Evolutionary conservation across 2,113 vertebrate genomes (phyloP), one percentile per base, ranked within the genome.

Genomic region (Gambusia holbrooki): DNA sequence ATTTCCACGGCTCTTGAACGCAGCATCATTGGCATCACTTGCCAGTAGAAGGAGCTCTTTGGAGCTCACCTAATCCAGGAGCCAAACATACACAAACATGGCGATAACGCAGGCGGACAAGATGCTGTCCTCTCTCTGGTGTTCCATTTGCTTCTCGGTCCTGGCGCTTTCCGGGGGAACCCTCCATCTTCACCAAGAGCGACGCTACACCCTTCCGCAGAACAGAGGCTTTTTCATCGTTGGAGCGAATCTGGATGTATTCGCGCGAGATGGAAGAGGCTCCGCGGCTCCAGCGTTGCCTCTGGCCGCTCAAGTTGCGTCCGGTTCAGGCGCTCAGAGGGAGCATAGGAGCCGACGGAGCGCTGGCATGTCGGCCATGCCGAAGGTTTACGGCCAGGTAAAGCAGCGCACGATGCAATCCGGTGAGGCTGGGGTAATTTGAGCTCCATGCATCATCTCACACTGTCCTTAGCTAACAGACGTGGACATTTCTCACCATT

Each of bases 341-440:
- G 89, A 62, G 69, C 88, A 86, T 69, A 92, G 93, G 62, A 85
- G 66, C 66, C 93, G 93, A 64, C 88, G 94, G 83, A 93, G 93
- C 79, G 22, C 80, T 0, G 88, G 84, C 0, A 92, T 89, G 37
- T 65, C 91, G 30, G 73, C 91, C 78, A 83, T 90, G 89, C 94
- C 93, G 0, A 93, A 92, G 88, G 95, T 95, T 89, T 95, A 95
- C 88, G 93, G 94, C 14, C 89, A 90, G 95, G 95, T 95, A 94
- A 91, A 3, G 54, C 35, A 62, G 4, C 28, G n/a, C 45, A 48
- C 45, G 45, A 48, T 8, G 61, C 69, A 64, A 15, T 28, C 30
- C 17, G 17, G 6, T 19, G 11, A 3, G 19, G 60, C 10, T 11
- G n/a, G 6, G 6, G 8, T 5, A 13, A n/a, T 17, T 0, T 27